Base-by-base conservation (phyloP, 2,113 vertebrate genomes). In the Leptocoma aspasia region DNA sequence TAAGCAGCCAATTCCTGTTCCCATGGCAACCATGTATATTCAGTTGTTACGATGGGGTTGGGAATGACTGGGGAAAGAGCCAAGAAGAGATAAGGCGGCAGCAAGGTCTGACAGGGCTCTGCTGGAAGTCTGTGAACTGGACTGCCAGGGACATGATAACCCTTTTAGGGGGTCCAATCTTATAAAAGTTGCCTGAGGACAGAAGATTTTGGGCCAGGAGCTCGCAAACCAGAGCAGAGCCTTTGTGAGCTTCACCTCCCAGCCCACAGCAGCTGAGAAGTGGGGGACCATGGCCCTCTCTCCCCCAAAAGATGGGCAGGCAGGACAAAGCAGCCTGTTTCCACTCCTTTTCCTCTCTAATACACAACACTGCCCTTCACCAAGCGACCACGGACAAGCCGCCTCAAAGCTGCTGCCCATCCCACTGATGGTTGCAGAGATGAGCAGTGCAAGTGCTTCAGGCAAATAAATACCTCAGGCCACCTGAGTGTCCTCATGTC, bases 101-200 rank as follows among this genome's bases (percentile, higher is more conserved):
- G 54, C 10, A 21, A 27, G 2, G 0, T 21, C 47, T 1, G 4
- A 3, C 3, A 2, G 9, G 41, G 44, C 20, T 56, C 30, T 73
- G 68, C 37, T 60, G 45, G 31, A 31, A 49, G 13, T 18, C 56
- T 73, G 45, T 9, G 22, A 28, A 23, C 8, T 11, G 28, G 11
- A 41, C 24, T 44, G 5, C 24, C 70, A 82, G 24, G 45, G 35
- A 28, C 31, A 27, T 0, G 0, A 26, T 18, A 39, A 72, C 22
- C 3, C 2, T 77, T 57, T 61, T 10, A 17, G 17, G 24, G 11
- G 9, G 10, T 39, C 37, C 26, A 59, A 6, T 21, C 53, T 31
- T 52, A 61, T 1, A 12, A 28, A 44, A 54, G 14, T 13, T 8
- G 11, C 17, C 21, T 28, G 31, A 7, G 70, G 37, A 28, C 37